Percentiles rank a stretch among this genome's conserved stretches.
Evolutionary conservation across 2,113 vertebrate species (phyloP).

Genomic region (Pomatorhinus ruficollis): DNA sequence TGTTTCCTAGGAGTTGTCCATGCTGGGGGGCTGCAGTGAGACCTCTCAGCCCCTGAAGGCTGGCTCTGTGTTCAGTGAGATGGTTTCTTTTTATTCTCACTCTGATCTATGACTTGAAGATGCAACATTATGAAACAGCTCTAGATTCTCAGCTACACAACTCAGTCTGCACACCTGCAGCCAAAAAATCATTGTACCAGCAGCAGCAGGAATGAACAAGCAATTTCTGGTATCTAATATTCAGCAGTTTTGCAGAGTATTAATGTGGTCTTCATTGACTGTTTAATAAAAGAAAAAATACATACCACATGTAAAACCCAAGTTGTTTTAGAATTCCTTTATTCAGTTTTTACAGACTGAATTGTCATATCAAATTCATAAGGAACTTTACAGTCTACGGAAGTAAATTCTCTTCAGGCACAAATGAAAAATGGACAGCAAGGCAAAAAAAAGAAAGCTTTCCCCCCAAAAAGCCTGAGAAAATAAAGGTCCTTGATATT

Average conservation of each 20-base stretch:
- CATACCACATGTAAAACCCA: background rate
- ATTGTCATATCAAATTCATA: background rate
- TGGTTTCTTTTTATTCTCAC: background rate
- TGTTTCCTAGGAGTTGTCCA: background rate
- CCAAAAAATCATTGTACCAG: background rate
- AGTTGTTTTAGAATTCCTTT: background rate
- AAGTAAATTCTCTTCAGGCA: background rate
- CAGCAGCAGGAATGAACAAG: background rate
- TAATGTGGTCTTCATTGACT: background rate
- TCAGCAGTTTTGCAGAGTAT: background rate
- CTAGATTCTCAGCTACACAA: background rate
- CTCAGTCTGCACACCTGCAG: background rate
- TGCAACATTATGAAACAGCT: background rate
- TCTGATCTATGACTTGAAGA: background rate
- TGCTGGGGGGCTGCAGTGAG: background rate
- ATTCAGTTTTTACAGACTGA: background rate
- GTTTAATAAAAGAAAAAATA: background rate
- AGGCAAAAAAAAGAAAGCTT: background rate
- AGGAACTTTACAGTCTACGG: background rate
- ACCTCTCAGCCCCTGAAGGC: background rate
- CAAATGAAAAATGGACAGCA: background rate
- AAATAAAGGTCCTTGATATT: background rate
- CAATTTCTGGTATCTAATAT: background rate
- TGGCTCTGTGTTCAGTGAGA: background rate
- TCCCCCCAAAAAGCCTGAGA: background rate